Evolutionary conservation across 92 coral and sea anemone genomes (phyloP).

Genomic region (Parazoanthus atlanticus): DNA sequence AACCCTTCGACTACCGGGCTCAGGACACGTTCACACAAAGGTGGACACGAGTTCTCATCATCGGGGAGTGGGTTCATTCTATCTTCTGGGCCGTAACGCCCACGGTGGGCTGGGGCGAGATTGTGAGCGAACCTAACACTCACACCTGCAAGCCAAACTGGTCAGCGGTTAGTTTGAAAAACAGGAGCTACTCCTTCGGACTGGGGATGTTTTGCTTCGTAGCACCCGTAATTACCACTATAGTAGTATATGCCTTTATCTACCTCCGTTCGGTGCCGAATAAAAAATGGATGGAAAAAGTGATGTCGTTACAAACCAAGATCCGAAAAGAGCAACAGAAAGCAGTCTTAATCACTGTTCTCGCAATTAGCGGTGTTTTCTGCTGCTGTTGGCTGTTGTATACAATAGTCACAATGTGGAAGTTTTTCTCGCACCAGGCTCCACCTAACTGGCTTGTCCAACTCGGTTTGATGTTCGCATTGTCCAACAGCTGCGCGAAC

Average conservation of each 20-base stretch:
- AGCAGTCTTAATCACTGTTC: conserved; percentile 69
- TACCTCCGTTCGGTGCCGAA: conserved; percentile 63
- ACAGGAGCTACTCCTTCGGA: conserved; percentile 67
- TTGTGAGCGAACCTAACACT: conserved; percentile 67
- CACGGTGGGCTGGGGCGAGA: conserved; percentile 85
- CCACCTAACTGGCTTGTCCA: conserved; percentile 88
- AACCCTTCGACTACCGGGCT: conserved; percentile 77
- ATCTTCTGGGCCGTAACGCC: conserved; percentile 86
- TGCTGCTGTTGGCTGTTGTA: conserved; percentile 78
- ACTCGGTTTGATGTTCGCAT: conserved; percentile 71
- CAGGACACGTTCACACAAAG: conserved; percentile 74
- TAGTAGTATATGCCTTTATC: conserved; percentile 65
- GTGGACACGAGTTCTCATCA: conserved; percentile 50
- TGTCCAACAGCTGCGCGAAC: conserved; percentile 73
- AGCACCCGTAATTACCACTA: conserved; percentile 64
- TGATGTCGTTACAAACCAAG: conserved; percentile 17
- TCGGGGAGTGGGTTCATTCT: conserved; percentile 68
- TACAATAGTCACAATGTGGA: conserved; percentile 74
- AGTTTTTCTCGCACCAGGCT: conserved; percentile 54
- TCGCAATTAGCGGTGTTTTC: conserved; percentile 69
- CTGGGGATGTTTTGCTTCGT: conserved; percentile 81
- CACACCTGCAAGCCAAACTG: conserved; percentile 89
- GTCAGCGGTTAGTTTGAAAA: conserved; percentile 66
- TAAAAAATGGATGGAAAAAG: conserved; percentile 52
- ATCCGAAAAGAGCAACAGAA: conserved; percentile 62